phyloP scores from a whole-genome alignment of 2,797 vertebrate genomes.

The Acanthornis magna region DNA sequence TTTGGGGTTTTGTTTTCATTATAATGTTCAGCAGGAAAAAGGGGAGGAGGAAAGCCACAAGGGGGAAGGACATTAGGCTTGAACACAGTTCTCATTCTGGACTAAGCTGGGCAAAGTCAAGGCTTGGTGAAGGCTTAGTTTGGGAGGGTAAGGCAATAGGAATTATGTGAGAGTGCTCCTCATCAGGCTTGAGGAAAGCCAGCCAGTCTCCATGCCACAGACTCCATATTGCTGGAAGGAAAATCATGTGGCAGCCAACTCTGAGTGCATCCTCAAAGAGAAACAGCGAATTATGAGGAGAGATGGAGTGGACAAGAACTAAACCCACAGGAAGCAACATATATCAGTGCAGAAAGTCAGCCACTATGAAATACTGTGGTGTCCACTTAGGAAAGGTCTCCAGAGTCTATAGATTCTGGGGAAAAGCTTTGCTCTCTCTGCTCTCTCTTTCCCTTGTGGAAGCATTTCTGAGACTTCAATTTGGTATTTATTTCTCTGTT shows the following conservation, averaged over 20 bases:
- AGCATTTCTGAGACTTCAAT: background rate
- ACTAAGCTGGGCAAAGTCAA: background rate
- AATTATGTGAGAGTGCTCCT: background rate
- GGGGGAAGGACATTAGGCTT: background rate
- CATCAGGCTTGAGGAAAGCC: background rate
- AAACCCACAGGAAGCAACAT: background rate
- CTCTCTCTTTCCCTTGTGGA: background rate
- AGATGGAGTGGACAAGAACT: background rate
- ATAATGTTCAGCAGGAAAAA: background rate
- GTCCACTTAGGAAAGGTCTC: background rate
- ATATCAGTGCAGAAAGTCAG: background rate
- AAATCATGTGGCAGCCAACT: background rate
- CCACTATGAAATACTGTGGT: background rate
- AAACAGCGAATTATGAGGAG: background rate
- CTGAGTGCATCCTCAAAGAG: background rate
- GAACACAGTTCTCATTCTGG: background rate
- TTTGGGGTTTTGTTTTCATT: background rate
- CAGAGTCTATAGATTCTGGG: background rate
- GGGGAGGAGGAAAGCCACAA: background rate
- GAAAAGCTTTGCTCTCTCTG: background rate
- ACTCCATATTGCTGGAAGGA: background rate
- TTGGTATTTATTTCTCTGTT: background rate
- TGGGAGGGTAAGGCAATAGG: background rate
- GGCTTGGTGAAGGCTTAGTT: background rate
- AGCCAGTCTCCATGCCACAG: background rate